Percentiles rank a stretch among this genome's conserved stretches.
These are phyloP conservation scores for Hypercompe scribonia DNA, from an alignment of 2,888 invertebrate species.

Conservation along the genomic window DNA sequence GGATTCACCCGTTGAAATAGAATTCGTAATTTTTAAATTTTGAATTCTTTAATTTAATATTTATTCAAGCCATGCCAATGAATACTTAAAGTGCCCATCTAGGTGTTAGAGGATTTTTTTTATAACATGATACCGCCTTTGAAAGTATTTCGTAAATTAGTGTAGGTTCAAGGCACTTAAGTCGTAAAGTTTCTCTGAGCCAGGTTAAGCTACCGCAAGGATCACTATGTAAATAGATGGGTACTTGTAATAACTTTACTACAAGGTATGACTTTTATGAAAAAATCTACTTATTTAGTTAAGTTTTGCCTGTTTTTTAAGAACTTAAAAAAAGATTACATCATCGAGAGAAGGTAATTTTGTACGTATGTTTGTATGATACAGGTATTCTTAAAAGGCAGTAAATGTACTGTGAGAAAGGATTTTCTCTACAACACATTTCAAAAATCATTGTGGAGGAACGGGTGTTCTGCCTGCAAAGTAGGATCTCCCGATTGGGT, in stretches of 20 bases:
- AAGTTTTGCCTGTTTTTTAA: not conserved
- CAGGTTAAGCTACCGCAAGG: conserved; percentile 37
- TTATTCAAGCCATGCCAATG: not conserved
- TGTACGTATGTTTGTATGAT: too few relatives aligned
- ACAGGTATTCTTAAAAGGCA: too few relatives aligned
- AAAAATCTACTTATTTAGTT: not conserved
- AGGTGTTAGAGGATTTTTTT: not conserved
- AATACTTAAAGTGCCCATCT: not conserved
- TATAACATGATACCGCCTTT: conserved; percentile 4
- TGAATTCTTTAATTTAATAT: too few relatives aligned
- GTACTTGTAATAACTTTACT: conserved; percentile 41
- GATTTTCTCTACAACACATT: too few relatives aligned
- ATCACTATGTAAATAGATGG: conserved; percentile 49
- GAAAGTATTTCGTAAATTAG: conserved; percentile 29
- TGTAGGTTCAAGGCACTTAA: conserved; percentile 26
- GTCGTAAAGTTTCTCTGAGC: conserved; percentile 44
- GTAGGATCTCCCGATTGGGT: too few relatives aligned
- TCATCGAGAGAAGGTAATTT: too few relatives aligned
- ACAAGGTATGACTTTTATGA: conserved; percentile 5
- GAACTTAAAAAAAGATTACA: too few relatives aligned
- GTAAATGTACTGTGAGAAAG: too few relatives aligned
- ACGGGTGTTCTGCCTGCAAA: too few relatives aligned
- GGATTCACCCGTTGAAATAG: not conserved
- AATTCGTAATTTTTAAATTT: not conserved
- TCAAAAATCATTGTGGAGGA: too few relatives aligned